Base-by-base conservation (phyloP, 2,113 vertebrate genomes). In the Peucedramus taeniatus region DNA sequence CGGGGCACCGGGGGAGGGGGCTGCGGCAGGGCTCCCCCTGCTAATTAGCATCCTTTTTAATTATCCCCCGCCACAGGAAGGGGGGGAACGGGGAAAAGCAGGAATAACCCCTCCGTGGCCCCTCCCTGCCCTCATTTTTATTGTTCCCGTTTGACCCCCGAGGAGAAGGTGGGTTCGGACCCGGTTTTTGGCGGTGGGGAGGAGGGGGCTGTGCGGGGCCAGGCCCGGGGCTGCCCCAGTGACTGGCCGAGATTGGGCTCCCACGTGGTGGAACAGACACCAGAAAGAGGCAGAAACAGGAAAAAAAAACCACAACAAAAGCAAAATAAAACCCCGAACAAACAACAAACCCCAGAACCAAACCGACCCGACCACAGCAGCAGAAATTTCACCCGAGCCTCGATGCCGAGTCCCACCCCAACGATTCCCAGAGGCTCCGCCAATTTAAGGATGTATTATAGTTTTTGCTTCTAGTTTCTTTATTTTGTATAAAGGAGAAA, bases 401-500 rank as follows among this genome's bases (percentile, higher is more conserved):
- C 63, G 7, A 15, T 6, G 2, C 79, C 45, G 53, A 84, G 77
- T 65, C 88, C 71, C 63, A 45, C 47, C 96, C 90, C 84, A 65
- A 39, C 17, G 33, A 66, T 92, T 82, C 87, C 69, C n/a, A 63
- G 95, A 95, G 96, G 97, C 94, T 95, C 95, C 80, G 31, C 84
- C 90, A 88, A 70, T 82, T 93, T 95, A 93, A 97, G 97, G 97
- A 98, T 98, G 98, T 98, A 98, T 96, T 95, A 98, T 97, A 98
- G 97, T 98, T 98, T 98, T 98, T 98, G 97, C 98, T 98, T 98
- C 98, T 98, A 98, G 98, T 98, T 98, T 98, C 98, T 97, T 98
- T 98, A 98, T 98, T 98, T 98, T 98, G 98, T 98, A 98, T 98
- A 98, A 98, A 98, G 98, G 97, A 98, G 97, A 98, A 98, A 97